Evolutionary conservation across 1,140 invertebrate genomes (phyloP).

Genomic region (Diabrotica undecimpunctata): DNA sequence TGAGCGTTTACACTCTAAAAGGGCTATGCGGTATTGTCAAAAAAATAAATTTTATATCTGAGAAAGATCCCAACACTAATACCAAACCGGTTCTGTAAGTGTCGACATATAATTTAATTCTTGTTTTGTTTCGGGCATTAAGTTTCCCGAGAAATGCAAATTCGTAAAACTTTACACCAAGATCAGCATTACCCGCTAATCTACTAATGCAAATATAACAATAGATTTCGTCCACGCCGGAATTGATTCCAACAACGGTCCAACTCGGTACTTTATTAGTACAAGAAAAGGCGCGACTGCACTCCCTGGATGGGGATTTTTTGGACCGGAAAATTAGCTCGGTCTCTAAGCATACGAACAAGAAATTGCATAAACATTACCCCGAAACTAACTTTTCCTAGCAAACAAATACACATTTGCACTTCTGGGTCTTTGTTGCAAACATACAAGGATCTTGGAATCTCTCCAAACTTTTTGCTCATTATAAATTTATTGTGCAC

Average conservation of each 20-base stretch:
- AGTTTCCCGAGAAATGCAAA: background rate
- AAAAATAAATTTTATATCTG: too few species aligned
- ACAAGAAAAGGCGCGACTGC: background rate
- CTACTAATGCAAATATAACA: too few species aligned
- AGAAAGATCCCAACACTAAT: too few species aligned
- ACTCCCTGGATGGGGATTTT: background rate
- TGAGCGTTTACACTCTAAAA: too few species aligned
- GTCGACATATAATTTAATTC: too few species aligned
- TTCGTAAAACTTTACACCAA: background rate
- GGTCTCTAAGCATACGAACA: background rate
- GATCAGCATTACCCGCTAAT: too few species aligned
- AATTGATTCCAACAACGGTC: too few species aligned
- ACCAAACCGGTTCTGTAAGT: too few species aligned
- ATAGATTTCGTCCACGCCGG: too few species aligned
- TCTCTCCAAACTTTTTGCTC: background rate
- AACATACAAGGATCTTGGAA: constrained; percentile 2
- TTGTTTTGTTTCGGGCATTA: too few species aligned
- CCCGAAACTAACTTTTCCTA: constrained; percentile 3
- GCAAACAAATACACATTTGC: constrained; percentile 5
- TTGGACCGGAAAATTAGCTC: constrained; percentile 11
- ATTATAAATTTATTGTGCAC: background rate
- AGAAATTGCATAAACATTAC: constrained; percentile 7
- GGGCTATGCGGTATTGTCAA: too few species aligned
- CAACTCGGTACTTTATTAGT: too few species aligned
- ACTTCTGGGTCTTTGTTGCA: background rate